Conservation (phyloP, 2,113 vertebrate genomes). For the Phasianus colchicus region DNA sequence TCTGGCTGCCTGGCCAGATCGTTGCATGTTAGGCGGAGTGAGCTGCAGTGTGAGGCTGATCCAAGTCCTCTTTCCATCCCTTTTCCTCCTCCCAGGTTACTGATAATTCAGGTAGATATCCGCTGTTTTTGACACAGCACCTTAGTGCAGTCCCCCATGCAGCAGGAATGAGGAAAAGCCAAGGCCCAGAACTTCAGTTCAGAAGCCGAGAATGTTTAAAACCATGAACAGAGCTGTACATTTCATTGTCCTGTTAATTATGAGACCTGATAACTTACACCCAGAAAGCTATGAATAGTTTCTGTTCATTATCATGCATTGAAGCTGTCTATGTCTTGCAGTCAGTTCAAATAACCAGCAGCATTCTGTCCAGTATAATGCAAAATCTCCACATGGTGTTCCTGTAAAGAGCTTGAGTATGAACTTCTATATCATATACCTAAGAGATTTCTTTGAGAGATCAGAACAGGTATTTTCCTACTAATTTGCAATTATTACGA, state of each 20-base stretch:
- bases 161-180: not conserved
- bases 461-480: not conserved
- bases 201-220: not conserved
- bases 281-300: not conserved
- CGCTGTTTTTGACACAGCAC: not conserved
- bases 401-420: not conserved
- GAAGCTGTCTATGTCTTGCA: not conserved
- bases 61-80: rapidly evolving
- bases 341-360: not conserved
- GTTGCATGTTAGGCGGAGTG: rapidly evolving
- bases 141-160: not conserved
- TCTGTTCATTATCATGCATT: not conserved
- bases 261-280: not conserved
- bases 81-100: not conserved
- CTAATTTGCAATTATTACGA: not conserved
- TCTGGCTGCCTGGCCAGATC: not conserved
- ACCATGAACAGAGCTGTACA: not conserved
- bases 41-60: not conserved
- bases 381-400: not conserved
- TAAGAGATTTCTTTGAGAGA: not conserved
- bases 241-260: not conserved
- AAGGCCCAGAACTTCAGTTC: not conserved
- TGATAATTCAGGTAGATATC: not conserved
- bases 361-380: not conserved
- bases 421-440: not conserved